phyloP scores from a whole-genome alignment of 2,888 invertebrate genomes.

The Diloba caeruleocephala region DNA sequence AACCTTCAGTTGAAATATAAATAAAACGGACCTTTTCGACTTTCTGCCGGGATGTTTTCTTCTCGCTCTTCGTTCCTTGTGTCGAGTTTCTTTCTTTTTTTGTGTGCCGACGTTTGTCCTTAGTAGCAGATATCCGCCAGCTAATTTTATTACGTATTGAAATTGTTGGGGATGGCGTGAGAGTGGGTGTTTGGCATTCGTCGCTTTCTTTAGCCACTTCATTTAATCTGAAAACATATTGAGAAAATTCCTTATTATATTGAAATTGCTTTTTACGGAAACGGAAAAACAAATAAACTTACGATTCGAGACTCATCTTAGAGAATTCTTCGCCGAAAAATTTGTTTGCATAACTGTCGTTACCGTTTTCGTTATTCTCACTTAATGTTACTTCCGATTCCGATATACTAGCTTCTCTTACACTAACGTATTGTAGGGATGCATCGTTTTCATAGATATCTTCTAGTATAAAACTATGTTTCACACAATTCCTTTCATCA shows the following conservation, averaged over 20 bases:
- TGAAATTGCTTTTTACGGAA: constrained; percentile 21
- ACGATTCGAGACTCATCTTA: constrained; percentile 77
- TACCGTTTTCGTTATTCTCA: constrained; percentile 58
- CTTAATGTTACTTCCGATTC: constrained; percentile 58
- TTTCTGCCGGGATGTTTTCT: constrained; percentile 67
- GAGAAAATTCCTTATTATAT: constrained; percentile 34
- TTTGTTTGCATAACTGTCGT: constrained; percentile 37
- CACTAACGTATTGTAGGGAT: constrained; percentile 58
- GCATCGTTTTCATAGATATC: constrained; percentile 61
- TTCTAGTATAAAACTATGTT: constrained; percentile 59
- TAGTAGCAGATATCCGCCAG: constrained; percentile 68
- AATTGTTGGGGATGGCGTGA: constrained; percentile 61
- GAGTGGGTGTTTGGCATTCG: constrained; percentile 57
- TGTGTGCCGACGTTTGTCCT: constrained; percentile 64
- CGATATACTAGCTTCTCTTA: constrained; percentile 61
- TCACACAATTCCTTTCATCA: constrained; percentile 41
- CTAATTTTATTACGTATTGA: constrained; percentile 76
- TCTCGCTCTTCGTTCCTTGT: constrained; percentile 57
- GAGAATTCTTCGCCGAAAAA: constrained; percentile 65
- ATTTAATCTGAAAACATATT: constrained; percentile 67
- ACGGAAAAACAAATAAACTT: constrained; percentile 59
- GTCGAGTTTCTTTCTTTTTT: constrained; percentile 61
- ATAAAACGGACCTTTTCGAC: constrained; percentile 73
- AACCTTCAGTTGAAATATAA: constrained; percentile 53
- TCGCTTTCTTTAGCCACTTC: constrained; percentile 69